Conservation (phyloP, 1,140 invertebrate genomes). For the Phenacoccus solenopsis region DNA sequence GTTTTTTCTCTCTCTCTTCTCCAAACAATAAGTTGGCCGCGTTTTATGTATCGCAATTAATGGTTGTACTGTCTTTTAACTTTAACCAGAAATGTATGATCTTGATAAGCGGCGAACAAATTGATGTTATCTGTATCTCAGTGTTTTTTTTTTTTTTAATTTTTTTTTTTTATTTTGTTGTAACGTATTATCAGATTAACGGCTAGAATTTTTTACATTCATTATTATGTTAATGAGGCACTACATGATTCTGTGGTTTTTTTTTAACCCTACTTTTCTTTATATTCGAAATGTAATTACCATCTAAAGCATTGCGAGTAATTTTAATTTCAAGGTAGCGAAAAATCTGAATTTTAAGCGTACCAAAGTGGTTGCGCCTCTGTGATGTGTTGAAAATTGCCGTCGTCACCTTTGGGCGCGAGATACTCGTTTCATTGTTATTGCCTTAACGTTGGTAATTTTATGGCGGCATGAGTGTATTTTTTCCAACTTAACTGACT, state of each 20-base stretch:
- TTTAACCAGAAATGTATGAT: conserved; percentile 14
- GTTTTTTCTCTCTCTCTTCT: background rate
- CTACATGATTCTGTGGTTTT: conserved; percentile 10
- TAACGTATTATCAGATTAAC: conserved; percentile 12
- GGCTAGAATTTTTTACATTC: conserved; percentile 15
- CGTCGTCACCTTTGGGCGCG: too few relatives aligned
- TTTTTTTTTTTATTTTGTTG: conserved; percentile 13
- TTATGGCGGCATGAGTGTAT: too few relatives aligned
- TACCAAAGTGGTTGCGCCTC: too few relatives aligned
- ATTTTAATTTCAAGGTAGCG: too few relatives aligned
- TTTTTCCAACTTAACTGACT: too few relatives aligned
- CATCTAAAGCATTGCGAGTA: background rate
- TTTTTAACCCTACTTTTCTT: background rate
- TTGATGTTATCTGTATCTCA: conserved; percentile 11
- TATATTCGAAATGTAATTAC: background rate
- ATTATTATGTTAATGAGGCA: conserved; percentile 17
- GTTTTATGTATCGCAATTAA: conserved; percentile 13
- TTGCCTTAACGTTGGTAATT: too few relatives aligned
- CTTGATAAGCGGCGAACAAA: conserved; percentile 13
- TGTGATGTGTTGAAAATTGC: too few relatives aligned
- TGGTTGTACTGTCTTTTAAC: conserved; percentile 16
- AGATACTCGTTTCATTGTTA: too few relatives aligned
- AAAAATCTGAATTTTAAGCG: too few relatives aligned
- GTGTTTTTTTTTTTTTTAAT: background rate
- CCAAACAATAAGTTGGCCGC: conserved; percentile 8